Percentiles rank a stretch among this genome's conserved stretches.
phyloP scores from a whole-genome alignment of 1,140 invertebrate species.

The Phymorhynchus buccinoides region DNA sequence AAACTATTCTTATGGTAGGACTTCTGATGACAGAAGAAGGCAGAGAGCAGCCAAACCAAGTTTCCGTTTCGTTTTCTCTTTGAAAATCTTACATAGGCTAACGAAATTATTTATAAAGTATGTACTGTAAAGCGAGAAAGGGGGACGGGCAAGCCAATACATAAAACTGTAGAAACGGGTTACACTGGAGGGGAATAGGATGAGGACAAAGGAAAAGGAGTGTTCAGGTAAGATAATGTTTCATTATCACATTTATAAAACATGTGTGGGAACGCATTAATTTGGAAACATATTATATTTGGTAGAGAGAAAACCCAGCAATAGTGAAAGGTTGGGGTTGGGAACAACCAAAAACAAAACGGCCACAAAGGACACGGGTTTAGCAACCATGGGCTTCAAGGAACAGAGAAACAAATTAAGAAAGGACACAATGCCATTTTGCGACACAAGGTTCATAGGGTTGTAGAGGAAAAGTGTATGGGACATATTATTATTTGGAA shows the following conservation, averaged over 20 bases:
- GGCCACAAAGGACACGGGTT: neutral
- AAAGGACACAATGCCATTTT: too few species aligned
- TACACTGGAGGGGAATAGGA: neutral
- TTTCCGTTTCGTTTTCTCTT: too few species aligned
- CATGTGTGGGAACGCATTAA: neutral
- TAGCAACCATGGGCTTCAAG: neutral
- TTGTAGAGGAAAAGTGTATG: too few species aligned
- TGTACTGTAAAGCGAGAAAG: too few species aligned
- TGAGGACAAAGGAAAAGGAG: neutral
- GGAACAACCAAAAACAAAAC: neutral
- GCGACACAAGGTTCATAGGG: too few species aligned
- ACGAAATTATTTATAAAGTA: too few species aligned
- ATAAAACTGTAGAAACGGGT: neutral
- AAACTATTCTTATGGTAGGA: too few species aligned
- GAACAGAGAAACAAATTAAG: too few species aligned
- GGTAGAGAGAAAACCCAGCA: neutral
- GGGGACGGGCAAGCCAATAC: neutral
- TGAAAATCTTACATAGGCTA: too few species aligned
- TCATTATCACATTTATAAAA: neutral
- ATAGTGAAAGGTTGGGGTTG: neutral
- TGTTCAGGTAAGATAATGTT: neutral
- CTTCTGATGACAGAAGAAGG: too few species aligned
- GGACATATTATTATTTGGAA: too few species aligned
- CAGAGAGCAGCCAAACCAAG: too few species aligned
- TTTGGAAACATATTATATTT: neutral